phyloP scores from a whole-genome alignment of 2,113 vertebrate species.

The Sapayoa aenigma region DNA sequence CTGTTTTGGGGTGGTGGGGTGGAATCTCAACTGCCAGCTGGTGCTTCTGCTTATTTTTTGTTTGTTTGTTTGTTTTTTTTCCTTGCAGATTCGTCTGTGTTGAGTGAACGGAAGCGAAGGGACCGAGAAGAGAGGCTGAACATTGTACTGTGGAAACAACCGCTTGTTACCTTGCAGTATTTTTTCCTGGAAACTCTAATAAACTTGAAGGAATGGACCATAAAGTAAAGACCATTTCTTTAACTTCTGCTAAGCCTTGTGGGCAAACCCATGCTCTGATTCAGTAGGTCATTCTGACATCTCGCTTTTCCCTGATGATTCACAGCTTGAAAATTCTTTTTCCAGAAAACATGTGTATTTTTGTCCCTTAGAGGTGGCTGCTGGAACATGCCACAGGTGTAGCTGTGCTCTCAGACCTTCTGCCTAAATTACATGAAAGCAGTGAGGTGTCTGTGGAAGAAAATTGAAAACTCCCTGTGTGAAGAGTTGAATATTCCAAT shows the following conservation, averaged over 20 bases:
- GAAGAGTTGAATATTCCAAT: neutral
- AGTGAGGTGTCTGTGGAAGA: neutral
- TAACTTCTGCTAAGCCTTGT: constrained; percentile 37
- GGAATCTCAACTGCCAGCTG: neutral
- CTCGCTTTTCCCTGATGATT: constrained; percentile 18
- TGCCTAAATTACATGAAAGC: neutral
- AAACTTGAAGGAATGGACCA: constrained; percentile 91
- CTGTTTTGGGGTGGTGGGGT: neutral
- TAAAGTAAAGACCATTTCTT: constrained; percentile 84
- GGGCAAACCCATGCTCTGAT: constrained; percentile 58
- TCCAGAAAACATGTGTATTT: neutral
- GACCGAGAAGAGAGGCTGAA: constrained; percentile 89
- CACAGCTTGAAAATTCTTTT: neutral
- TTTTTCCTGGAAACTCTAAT: constrained; percentile 90
- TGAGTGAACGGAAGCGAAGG: constrained; percentile 81
- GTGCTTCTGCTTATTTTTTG: neutral
- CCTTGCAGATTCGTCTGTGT: constrained; percentile 77
- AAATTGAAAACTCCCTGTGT: neutral
- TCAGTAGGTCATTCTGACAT: constrained; percentile 54
- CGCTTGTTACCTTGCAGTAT: constrained; percentile 90
- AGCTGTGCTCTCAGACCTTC: neutral
- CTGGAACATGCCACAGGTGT: neutral
- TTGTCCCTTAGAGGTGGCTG: neutral
- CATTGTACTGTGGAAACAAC: constrained; percentile 91
- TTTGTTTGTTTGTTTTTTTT: neutral